A percentile compares a stretch with the other conserved stretches of the same genome.
Evolutionary conservation across 2,113 vertebrate species (phyloP).

Genomic region (Thunnus thynnus): DNA sequence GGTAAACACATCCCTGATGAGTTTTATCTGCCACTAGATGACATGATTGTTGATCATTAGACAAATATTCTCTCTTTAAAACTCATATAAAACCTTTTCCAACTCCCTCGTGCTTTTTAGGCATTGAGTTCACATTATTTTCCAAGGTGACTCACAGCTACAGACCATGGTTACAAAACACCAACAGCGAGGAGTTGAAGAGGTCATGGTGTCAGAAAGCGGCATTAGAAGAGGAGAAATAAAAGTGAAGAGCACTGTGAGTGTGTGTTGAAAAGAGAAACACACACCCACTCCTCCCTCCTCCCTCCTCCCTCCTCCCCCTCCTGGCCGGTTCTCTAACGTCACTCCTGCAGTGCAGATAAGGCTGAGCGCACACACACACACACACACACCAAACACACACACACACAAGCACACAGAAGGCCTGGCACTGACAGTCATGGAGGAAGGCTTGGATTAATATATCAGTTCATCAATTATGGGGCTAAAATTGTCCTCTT

Average conservation of each 20-base stretch:
- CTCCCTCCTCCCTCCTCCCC: neutral
- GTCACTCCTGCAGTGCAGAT: slow-evolving; percentile 73
- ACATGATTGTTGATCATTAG: neutral
- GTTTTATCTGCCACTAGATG: neutral
- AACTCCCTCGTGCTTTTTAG: neutral
- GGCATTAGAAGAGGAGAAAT: slow-evolving; percentile 30
- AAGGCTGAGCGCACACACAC: slow-evolving; percentile 43
- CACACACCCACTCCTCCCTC: slow-evolving; percentile 26
- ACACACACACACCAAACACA: neutral
- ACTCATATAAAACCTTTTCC: neutral
- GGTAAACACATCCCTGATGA: neutral
- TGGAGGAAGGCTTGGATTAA: slow-evolving; percentile 20
- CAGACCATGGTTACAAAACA: neutral
- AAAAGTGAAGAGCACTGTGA: slow-evolving; percentile 38
- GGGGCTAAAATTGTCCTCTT: slow-evolving; percentile 20
- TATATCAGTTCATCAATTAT: slow-evolving; percentile 46
- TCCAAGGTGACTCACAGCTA: neutral
- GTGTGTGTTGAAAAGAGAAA: slow-evolving; percentile 51
- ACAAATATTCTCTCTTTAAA: neutral
- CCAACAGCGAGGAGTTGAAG: neutral
- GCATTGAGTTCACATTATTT: too few relatives aligned
- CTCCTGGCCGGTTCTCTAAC: slow-evolving; percentile 51
- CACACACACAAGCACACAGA: neutral
- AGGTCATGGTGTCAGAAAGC: neutral
- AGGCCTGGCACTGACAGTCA: slow-evolving; percentile 18